These are phyloP conservation scores for Urechis unicinctus DNA, from an alignment of 2,888 invertebrate species.

Conservation along the genomic window DNA sequence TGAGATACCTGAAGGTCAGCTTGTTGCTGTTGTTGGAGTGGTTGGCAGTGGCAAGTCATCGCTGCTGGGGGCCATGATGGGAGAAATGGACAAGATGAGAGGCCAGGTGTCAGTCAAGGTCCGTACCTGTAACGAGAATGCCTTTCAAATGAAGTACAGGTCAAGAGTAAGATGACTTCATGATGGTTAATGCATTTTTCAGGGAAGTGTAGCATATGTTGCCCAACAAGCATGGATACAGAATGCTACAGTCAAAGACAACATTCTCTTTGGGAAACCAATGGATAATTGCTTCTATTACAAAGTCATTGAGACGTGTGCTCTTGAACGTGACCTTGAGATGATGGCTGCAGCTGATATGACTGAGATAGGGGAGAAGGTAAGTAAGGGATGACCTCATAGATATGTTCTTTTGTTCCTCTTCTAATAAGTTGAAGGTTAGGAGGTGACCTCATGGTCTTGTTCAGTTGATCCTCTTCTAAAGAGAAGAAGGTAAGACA, in stretches of 20 bases:
- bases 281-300: conserved; percentile 30
- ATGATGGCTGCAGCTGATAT: background rate
- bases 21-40: conserved; percentile 79
- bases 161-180: background rate
- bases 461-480: too few species aligned
- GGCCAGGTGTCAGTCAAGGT: conserved; percentile 62
- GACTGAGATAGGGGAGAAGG: conserved; percentile 22
- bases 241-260: conserved; percentile 52
- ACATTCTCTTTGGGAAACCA: conserved; percentile 52
- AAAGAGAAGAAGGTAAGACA: too few species aligned
- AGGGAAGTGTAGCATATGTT: conserved; percentile 32
- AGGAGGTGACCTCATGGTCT: too few species aligned
- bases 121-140: too few species aligned
- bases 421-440: too few species aligned
- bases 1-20: conserved; percentile 61
- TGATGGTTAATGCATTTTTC: background rate
- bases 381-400: too few species aligned
- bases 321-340: conserved; percentile 38
- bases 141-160: background rate
- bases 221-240: conserved; percentile 54
- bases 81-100: conserved; percentile 82
- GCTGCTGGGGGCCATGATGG: conserved; percentile 69
- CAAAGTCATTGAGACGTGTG: conserved; percentile 37
- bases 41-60: conserved; percentile 75
- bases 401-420: conserved; percentile 10